Base-by-base conservation (phyloP, 2,113 vertebrate genomes). In the Urocynchramus pylzowi region DNA sequence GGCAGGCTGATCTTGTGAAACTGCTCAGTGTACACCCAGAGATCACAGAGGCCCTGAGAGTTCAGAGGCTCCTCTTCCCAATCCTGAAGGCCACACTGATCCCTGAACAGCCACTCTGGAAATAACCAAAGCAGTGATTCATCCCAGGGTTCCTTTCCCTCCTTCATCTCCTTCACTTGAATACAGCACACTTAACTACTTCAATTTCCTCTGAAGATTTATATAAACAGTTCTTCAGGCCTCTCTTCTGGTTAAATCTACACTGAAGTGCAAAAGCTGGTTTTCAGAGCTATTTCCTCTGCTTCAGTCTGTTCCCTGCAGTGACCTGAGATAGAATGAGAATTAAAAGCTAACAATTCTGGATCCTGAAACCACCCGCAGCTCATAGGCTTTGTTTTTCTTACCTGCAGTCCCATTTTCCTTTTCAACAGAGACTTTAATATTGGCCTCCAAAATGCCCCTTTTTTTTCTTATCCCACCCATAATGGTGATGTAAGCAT, bases 41-140 rank as follows among this genome's bases (percentile, higher is more conserved):
- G 49, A 71, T 47, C 2, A 20, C 54, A 59, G 75, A 54, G 63
- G 21, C 61, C 23, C 22, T 28, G 24, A 42, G 74, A 73, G 74
- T 69, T 87, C 85, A 80, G 74, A 82, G 71, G 42, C 54, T 89
- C 5, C 75, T 85, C 65, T 93, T 30, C 57, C 79, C 50, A 3
- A 0, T 67, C 63, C 67, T 31, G 71, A 90, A 59, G 85, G 71
- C 75, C 54, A 33, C 1, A 0, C 1, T 57, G 63, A 59, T 85
- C 93, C 67, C 81, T 69, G 30, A 73, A 74, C 82, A 92, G 70
- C 54, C 20, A 18, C 65, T 96, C 84, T 85, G 74, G 94, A 94
- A 96, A 96, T 88, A 94, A 42, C 74, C 27, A 11, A 67, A 87
- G 54, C 31, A 49, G 33, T 83, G 94, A 94, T 96, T 97, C 90